A percentile compares a stretch with the other conserved stretches of the same genome.
phyloP scores from a whole-genome alignment of 1,140 invertebrate genomes.

The Pseudomyrmex gracilis region DNA sequence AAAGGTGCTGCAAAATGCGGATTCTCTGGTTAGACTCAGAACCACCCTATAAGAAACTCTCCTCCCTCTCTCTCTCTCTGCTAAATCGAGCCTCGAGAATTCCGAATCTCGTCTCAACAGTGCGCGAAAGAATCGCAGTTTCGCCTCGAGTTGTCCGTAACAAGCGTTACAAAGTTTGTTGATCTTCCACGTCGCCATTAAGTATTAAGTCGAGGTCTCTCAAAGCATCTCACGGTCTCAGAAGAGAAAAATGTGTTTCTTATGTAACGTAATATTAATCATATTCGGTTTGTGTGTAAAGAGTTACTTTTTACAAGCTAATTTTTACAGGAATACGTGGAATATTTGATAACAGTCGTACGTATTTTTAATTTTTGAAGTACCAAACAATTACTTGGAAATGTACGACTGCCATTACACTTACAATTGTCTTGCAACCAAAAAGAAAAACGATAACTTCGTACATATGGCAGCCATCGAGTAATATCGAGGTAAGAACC shows the following conservation, averaged over 20 bases:
- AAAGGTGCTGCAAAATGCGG: constrained; percentile 51
- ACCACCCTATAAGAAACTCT: constrained; percentile 15
- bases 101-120: constrained; percentile 51
- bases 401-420: neutral
- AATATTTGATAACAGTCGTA: neutral
- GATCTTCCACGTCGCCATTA: constrained; percentile 34
- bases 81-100: constrained; percentile 53
- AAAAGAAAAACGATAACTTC: constrained; percentile 24
- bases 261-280: constrained; percentile 22
- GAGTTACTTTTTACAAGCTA: neutral
- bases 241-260: constrained; percentile 6
- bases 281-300: neutral
- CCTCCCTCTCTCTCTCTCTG: neutral
- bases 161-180: constrained; percentile 59
- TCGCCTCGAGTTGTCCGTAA: constrained; percentile 40
- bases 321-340: neutral
- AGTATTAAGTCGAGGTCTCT: constrained; percentile 39
- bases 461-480: constrained; percentile 33
- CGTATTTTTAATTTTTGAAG: neutral
- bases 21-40: constrained; percentile 51
- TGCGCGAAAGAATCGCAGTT: constrained; percentile 43
- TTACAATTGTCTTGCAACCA: neutral
- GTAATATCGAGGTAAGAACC: constrained; percentile 35
- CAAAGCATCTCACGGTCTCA: constrained; percentile 5
- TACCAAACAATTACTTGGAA: constrained; percentile 4